A percentile compares a stretch with the other conserved stretches of the same genome.
Evolutionary conservation across 2,888 invertebrate species (phyloP).

Genomic region (Idaea biselata): DNA sequence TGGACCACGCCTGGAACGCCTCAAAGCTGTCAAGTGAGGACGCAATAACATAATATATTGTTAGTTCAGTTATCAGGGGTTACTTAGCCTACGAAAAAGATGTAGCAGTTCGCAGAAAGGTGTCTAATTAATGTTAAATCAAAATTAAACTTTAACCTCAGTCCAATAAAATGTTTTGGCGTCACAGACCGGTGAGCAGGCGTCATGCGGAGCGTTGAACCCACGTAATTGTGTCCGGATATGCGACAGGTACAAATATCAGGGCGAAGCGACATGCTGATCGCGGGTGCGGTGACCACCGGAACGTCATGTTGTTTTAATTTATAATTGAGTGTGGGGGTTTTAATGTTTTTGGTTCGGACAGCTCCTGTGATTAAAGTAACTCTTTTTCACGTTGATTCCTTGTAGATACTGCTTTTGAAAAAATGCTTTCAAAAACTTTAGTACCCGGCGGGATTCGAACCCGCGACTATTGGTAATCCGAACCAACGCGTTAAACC

Average conservation of each 20-base stretch:
- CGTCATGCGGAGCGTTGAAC: slow-evolving; percentile 54
- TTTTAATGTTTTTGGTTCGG: neutral
- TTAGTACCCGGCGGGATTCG: too few species aligned
- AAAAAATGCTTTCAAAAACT: too few species aligned
- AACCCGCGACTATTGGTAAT: too few species aligned
- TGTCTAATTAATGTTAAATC: neutral
- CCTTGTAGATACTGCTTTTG: too few species aligned
- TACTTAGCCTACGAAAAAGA: too few species aligned
- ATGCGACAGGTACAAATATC: slow-evolving; percentile 53
- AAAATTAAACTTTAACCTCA: slow-evolving; percentile 20
- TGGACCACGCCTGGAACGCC: too few species aligned
- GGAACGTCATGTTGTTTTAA: slow-evolving; percentile 20
- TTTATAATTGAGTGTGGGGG: slow-evolving; percentile 13
- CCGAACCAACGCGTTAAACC: too few species aligned
- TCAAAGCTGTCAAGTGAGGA: too few species aligned
- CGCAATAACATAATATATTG: too few species aligned
- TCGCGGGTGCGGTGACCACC: slow-evolving; percentile 26
- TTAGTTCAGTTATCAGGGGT: too few species aligned
- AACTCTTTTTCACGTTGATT: neutral
- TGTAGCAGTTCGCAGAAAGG: neutral
- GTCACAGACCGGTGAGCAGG: slow-evolving; percentile 50
- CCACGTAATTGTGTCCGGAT: slow-evolving; percentile 61
- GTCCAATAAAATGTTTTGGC: slow-evolving; percentile 50
- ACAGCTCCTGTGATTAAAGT: neutral
- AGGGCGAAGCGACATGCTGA: slow-evolving; percentile 13